phyloP scores from a whole-genome alignment of 2,797 vertebrate genomes.

The Acanthis flammea region DNA sequence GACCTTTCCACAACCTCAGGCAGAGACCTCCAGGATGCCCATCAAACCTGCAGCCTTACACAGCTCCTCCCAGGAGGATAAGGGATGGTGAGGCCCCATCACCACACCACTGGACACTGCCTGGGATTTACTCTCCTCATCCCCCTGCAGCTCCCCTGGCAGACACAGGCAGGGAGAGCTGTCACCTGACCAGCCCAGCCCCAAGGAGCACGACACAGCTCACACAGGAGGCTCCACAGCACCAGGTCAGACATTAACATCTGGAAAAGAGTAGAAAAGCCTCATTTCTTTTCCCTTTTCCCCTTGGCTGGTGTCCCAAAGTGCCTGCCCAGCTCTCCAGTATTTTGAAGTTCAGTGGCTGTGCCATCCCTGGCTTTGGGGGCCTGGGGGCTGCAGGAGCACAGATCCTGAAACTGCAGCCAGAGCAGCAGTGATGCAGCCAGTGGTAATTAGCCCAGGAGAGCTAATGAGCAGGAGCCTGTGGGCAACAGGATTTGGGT shows the following conservation, averaged over 20 bases:
- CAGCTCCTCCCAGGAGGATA: not conserved
- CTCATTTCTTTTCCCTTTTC: not conserved
- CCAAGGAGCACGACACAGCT: not conserved
- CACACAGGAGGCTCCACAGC: accelerated
- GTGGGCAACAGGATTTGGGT: not conserved
- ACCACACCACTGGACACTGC: accelerated
- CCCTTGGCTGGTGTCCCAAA: not conserved
- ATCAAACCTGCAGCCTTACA: not conserved
- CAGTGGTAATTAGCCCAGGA: not conserved
- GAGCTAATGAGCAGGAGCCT: not conserved
- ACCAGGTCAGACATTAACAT: not conserved
- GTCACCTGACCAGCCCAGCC: not conserved
- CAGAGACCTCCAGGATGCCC: not conserved
- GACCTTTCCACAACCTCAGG: not conserved
- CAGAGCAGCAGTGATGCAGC: not conserved
- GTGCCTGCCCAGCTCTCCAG: not conserved
- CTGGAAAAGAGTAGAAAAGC: not conserved
- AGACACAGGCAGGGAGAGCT: not conserved
- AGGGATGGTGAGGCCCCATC: not conserved
- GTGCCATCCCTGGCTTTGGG: not conserved
- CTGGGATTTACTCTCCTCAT: not conserved
- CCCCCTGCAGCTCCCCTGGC: not conserved
- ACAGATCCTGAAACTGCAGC: not conserved
- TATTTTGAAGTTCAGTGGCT: not conserved
- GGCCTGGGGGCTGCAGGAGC: not conserved